Percentiles rank a stretch among this genome's conserved stretches.
Conservation (phyloP, 2,113 vertebrate species). For the Cyanocitta stelleri region DNA sequence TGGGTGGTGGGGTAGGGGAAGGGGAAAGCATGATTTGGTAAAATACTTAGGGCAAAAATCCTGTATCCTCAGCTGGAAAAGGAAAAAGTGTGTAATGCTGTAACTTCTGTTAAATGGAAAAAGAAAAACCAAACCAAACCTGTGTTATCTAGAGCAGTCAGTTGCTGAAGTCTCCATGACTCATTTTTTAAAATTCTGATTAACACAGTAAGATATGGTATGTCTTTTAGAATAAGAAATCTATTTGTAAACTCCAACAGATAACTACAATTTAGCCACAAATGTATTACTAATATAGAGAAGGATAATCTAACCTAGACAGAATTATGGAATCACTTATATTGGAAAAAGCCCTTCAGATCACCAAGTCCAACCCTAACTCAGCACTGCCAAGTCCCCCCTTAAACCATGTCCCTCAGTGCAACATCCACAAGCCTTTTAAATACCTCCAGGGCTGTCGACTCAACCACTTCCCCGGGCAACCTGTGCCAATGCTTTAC, state of each 20-base stretch:
- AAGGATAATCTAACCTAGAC: neutral
- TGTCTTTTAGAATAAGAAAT: neutral
- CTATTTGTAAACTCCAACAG: neutral
- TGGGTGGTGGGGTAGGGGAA: neutral
- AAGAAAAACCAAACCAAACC: neutral
- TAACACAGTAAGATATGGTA: neutral
- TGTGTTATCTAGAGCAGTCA: neutral
- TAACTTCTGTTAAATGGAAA: neutral
- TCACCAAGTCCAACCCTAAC: neutral
- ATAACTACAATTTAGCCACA: neutral
- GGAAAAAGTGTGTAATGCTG: neutral
- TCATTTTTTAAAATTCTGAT: neutral
- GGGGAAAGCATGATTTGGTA: neutral
- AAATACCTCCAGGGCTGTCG: neutral
- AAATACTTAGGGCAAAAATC: neutral
- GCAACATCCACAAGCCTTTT: accelerated
- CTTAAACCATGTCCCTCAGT: neutral
- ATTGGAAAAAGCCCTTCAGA: neutral
- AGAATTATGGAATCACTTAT: neutral
- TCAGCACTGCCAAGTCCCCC: neutral
- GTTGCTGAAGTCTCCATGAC: neutral
- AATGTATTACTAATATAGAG: neutral
- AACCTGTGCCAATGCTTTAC: neutral
- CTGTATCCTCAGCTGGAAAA: neutral
- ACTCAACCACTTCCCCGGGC: neutral